Percentiles rank a stretch among this genome's conserved stretches.
These are phyloP conservation scores for Petrophora chlorosata DNA, from an alignment of 2,888 invertebrate species.

Conservation along the genomic window DNA sequence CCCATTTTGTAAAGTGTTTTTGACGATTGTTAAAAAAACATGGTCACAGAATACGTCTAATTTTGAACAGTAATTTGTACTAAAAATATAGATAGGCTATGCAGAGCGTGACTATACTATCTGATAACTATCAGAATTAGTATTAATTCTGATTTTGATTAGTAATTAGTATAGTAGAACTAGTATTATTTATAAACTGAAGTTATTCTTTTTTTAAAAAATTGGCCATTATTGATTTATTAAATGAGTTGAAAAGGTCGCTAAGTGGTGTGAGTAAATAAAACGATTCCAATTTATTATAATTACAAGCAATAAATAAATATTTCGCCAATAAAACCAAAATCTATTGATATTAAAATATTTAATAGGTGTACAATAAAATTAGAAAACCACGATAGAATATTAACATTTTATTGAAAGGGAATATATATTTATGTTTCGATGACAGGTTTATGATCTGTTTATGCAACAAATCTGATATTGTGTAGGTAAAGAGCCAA, in stretches of 20 bases:
- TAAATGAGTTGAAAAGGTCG: too few species aligned
- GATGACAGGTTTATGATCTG: conserved; percentile 52
- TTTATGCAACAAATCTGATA: conserved; percentile 59
- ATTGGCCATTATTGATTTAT: too few species aligned
- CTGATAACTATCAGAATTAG: too few species aligned
- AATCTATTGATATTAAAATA: conserved; percentile 21
- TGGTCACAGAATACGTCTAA: conserved; percentile 45
- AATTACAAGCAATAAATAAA: conserved; percentile 23
- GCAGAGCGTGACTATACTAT: conserved; percentile 54
- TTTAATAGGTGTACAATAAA: conserved; percentile 26
- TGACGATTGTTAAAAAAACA: conserved; percentile 34
- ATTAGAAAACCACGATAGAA: conserved; percentile 29
- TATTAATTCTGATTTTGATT: too few species aligned
- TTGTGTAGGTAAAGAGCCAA: conserved; percentile 42
- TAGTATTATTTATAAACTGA: too few species aligned
- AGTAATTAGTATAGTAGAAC: too few species aligned
- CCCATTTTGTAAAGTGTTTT: conserved; percentile 38
- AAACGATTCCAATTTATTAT: conserved; percentile 22
- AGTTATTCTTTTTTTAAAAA: too few species aligned
- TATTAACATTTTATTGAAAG: conserved; percentile 36
- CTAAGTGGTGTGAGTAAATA: conserved; percentile 13
- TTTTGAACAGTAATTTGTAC: conserved; percentile 46
- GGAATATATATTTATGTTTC: conserved; percentile 38
- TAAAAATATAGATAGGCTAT: conserved; percentile 56
- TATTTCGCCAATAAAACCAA: conserved; percentile 28